Conservation (phyloP, 2,113 vertebrate species). For the Callionymus lyra region DNA sequence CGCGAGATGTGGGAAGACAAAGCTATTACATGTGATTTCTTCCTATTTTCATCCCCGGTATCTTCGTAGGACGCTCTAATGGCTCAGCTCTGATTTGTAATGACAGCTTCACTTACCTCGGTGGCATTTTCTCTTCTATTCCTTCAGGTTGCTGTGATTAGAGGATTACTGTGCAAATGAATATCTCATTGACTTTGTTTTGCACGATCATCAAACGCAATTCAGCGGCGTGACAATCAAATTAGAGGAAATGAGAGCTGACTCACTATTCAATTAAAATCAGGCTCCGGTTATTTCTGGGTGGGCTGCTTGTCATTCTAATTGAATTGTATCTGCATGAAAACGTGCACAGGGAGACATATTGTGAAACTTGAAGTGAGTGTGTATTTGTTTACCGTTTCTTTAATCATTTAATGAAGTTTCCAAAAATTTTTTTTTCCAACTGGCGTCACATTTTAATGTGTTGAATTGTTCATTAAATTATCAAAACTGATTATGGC, state of each 20-base stretch:
- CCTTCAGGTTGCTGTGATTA: slow-evolving; percentile 38
- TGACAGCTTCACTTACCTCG: slow-evolving; percentile 42
- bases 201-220: slow-evolving; percentile 52
- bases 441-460: too few species aligned
- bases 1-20: slow-evolving; percentile 34
- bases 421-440: too few species aligned
- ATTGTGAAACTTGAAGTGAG: slow-evolving; percentile 15
- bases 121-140: slow-evolving; percentile 25
- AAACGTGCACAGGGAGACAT: slow-evolving; percentile 42
- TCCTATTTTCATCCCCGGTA: too few species aligned
- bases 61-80: slow-evolving; percentile 25
- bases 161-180: slow-evolving; percentile 34
- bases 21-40: slow-evolving; percentile 38
- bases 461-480: too few species aligned
- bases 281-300: slow-evolving; percentile 48
- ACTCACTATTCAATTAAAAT: slow-evolving; percentile 59
- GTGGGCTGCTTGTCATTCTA: slow-evolving; percentile 39
- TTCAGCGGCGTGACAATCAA: slow-evolving; percentile 58
- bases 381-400: too few species aligned
- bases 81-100: slow-evolving; percentile 33
- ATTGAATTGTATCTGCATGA: slow-evolving; percentile 51
- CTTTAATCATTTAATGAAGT: too few species aligned
- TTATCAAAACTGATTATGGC: too few species aligned
- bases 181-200: slow-evolving; percentile 50
- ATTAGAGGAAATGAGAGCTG: slow-evolving; percentile 57